Percentiles rank a stretch among this genome's conserved stretches.
Conservation (phyloP, 1,140 invertebrate species). For the Orius insidiosus region DNA sequence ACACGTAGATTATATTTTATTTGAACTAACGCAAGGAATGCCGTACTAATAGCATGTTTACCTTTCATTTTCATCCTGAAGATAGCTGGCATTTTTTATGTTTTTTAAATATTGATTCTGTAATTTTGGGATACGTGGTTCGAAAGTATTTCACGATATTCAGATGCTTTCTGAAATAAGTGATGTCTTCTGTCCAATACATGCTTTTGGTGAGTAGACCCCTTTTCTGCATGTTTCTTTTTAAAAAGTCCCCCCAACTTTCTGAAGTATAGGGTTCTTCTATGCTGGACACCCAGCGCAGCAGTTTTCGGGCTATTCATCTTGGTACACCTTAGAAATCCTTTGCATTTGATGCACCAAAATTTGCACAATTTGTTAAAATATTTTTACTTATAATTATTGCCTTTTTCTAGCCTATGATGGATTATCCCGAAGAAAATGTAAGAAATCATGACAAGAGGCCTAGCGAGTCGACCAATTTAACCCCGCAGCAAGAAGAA, state of each 20-base stretch:
- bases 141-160: neutral
- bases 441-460: slow-evolving; percentile 3
- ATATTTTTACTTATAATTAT: no score
- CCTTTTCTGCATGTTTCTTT: slow-evolving; percentile 1
- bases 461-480: slow-evolving; percentile 4
- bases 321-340: no score
- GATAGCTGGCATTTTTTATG: neutral
- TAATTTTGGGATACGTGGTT: no score
- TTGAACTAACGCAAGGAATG: no score
- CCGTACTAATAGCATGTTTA: neutral
- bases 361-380: no score
- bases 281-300: no score
- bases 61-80: neutral
- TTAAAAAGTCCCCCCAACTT: no score
- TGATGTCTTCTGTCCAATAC: slow-evolving; percentile 13
- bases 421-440: slow-evolving; percentile 9
- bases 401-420: slow-evolving; percentile 9
- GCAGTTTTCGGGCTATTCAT: neutral
- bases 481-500: slow-evolving; percentile 1
- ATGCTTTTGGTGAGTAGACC: slow-evolving; percentile 13
- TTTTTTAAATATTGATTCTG: neutral
- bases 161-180: slow-evolving; percentile 8
- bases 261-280: no score
- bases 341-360: no score
- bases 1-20: no score